phyloP scores from a whole-genome alignment of 2,797 vertebrate genomes.

The Oophaga sylvatica region DNA sequence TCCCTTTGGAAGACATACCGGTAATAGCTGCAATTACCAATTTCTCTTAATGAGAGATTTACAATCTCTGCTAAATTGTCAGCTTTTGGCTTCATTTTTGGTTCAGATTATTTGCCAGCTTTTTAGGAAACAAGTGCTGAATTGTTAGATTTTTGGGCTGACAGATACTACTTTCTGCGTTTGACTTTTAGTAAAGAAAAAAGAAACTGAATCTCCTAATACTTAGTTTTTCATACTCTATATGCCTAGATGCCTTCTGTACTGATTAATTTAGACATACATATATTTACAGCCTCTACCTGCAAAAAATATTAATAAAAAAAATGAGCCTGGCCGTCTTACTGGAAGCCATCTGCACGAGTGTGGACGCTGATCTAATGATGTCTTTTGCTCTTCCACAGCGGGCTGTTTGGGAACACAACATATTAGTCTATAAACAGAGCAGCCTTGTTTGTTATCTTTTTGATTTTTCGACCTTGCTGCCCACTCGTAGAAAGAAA shows the following conservation, averaged over 20 bases:
- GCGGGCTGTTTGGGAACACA: constrained; percentile 8
- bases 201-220: background rate
- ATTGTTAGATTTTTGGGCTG: background rate
- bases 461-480: constrained; percentile 46
- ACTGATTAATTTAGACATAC: background rate
- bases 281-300: background rate
- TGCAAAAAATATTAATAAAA: background rate
- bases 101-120: background rate
- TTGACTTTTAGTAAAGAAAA: background rate
- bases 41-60: background rate
- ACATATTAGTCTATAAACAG: constrained; percentile 52
- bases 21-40: background rate
- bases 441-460: constrained; percentile 32
- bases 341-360: constrained; percentile 30
- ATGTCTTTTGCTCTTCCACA: constrained; percentile 27
- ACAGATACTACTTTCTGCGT: background rate
- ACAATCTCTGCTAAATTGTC: background rate
- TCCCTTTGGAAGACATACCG: no score
- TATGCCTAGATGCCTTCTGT: background rate
- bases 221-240: background rate
- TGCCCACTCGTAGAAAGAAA: constrained; percentile 42
- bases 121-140: background rate
- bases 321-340: background rate
- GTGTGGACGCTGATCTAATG: constrained; percentile 26
- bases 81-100: background rate